Conservation (phyloP, 2,888 invertebrate genomes). For the Monopis laevigella region DNA sequence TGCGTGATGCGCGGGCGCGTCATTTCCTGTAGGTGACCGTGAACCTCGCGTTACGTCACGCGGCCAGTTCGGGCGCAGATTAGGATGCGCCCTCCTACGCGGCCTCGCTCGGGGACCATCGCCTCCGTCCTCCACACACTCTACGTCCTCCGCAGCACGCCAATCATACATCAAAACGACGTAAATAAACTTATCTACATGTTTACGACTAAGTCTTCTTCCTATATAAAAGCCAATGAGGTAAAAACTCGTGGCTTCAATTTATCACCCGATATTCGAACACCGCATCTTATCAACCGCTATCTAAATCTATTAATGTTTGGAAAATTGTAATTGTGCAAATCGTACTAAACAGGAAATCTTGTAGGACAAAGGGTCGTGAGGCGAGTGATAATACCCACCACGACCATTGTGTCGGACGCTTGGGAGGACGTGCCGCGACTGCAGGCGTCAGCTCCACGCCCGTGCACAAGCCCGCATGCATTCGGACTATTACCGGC, state of each 20-base stretch:
- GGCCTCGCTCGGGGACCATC: slow-evolving; percentile 28
- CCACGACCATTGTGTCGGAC: slow-evolving; percentile 31
- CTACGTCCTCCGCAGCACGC: slow-evolving; percentile 1
- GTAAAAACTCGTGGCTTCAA: not conserved
- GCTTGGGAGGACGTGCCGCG: slow-evolving; percentile 4
- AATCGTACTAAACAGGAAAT: slow-evolving; percentile 46
- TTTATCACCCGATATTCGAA: too few relatives aligned
- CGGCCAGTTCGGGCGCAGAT: slow-evolving; percentile 34
- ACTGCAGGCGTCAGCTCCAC: not conserved
- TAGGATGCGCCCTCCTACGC: slow-evolving; percentile 35
- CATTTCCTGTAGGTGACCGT: slow-evolving; percentile 63
- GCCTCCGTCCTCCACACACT: slow-evolving; percentile 22
- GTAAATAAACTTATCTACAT: too few relatives aligned
- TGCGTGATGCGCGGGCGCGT: slow-evolving; percentile 47
- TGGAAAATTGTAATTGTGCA: slow-evolving; percentile 21
- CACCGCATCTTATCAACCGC: not conserved
- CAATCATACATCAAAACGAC: too few relatives aligned
- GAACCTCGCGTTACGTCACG: slow-evolving; percentile 57
- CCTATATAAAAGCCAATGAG: too few relatives aligned
- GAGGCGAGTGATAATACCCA: slow-evolving; percentile 29
- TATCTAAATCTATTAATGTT: slow-evolving; percentile 1
- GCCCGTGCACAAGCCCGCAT: not conserved
- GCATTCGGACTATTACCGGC: not conserved
- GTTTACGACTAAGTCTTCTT: too few relatives aligned
- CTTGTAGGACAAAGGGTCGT: slow-evolving; percentile 30